A percentile compares a stretch with the other conserved stretches of the same genome.
phyloP scores from a whole-genome alignment of 2,797 vertebrate species.

The Sebastes steindachneri region DNA sequence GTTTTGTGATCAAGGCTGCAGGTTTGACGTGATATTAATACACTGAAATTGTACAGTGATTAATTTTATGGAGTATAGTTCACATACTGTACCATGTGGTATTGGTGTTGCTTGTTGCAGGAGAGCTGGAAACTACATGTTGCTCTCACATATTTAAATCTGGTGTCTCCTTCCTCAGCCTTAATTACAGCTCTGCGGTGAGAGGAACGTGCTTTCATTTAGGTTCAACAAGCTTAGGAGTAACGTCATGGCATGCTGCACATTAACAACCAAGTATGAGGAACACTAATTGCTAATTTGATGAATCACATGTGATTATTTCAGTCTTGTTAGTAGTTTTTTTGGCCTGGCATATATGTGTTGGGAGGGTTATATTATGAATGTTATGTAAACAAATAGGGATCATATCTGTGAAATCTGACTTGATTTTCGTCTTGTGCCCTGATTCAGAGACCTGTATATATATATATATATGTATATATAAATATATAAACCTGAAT shows the following conservation, averaged over 20 bases:
- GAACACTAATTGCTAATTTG: neutral
- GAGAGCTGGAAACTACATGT: neutral
- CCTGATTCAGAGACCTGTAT: conserved; percentile 9
- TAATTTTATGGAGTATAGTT: neutral
- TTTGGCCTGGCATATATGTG: neutral
- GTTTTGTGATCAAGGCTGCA: neutral
- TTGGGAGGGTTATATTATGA: neutral
- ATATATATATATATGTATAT: too few relatives aligned
- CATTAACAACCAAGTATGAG: neutral
- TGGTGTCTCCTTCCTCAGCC: neutral
- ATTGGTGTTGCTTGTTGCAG: neutral
- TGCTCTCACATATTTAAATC: neutral
- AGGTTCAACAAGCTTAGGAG: neutral
- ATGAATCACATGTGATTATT: neutral
- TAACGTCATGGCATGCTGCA: neutral
- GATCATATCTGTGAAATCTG: conserved; percentile 19
- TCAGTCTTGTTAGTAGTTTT: neutral
- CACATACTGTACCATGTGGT: neutral
- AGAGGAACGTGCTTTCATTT: conserved; percentile 19
- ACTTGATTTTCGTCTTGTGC: conserved; percentile 5
- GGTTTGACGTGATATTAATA: neutral
- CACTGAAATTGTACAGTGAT: neutral
- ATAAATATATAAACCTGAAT: neutral
- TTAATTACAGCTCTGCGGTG: neutral
- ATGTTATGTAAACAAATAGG: conserved; percentile 4